Evolutionary conservation across 2,888 invertebrate species (phyloP), one percentile per base, ranked within the genome.

Genomic region (Adela reaumurella): DNA sequence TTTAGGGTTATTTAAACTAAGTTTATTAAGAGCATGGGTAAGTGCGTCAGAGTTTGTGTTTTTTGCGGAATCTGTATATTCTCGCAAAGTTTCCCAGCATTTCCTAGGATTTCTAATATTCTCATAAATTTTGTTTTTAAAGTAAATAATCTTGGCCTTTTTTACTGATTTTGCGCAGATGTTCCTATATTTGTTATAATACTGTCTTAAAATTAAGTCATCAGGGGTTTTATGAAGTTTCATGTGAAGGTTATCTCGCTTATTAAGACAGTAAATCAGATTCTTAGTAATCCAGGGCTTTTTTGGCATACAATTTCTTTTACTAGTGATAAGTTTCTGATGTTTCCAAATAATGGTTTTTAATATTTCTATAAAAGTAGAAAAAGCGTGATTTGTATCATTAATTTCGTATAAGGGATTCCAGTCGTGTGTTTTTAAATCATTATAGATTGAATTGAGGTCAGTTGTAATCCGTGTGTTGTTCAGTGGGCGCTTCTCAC

Each of bases 161-260:
- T 43, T 19, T 19, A 47, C 11, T 6, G 35, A 5, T 19, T 47
- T 24, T 8, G 29, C 16, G 24, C 43, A 47, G 20, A 20, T 35
- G 19, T 47, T 47, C 24, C 43, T 47, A n/a, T 47, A 47, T 16
- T 43, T 47, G n/a, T 42, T 42, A 16, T 47, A 47, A 5, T 4
- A 20, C 17, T 20, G 17, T 35, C n/a, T 35, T 8, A 35, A 14
- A 14, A 35, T 14, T 8, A 3, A 14, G 14, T 35, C n/a, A 14
- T 35, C 35, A 11, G 35, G 35, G 3, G 8, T 14, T 11, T 14
- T 8, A 3, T 35, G 8, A 3, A 14, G 35, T 14, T 35, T 35
- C 14, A 14, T 8, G n/a, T 35, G 35, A 3, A 35, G 4, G 6
- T 8, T 14, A 14, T 35, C 14, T 35, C 35, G 8, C n/a, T 35